Percentiles rank a stretch among this genome's conserved stretches.
Evolutionary conservation across 2,888 invertebrate species (phyloP).

Genomic region (Ceraclea dissimilis): DNA sequence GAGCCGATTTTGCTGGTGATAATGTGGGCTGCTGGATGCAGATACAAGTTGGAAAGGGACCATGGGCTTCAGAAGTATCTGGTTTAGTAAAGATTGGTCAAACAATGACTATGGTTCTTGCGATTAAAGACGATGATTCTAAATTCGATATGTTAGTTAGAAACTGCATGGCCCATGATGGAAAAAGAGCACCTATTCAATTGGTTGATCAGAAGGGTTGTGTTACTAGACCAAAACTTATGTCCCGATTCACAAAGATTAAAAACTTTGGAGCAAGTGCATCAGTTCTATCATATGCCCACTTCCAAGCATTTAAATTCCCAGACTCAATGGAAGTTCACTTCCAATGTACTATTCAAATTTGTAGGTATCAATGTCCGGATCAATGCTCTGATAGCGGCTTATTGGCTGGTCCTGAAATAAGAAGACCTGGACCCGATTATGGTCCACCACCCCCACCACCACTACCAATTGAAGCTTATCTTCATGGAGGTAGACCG

Average conservation of each 20-base stretch:
- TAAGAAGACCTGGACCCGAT: slow-evolving; percentile 45
- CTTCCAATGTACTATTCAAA: slow-evolving; percentile 92
- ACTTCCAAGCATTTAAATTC: slow-evolving; percentile 93
- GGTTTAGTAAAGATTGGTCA: slow-evolving; percentile 92
- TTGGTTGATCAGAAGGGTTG: slow-evolving; percentile 89
- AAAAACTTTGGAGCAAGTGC: slow-evolving; percentile 93
- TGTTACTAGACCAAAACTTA: slow-evolving; percentile 83
- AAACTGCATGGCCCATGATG: slow-evolving; percentile 92
- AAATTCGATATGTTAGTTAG: slow-evolving; percentile 94
- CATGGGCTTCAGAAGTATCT: slow-evolving; percentile 92
- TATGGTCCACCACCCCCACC: slow-evolving; percentile 65
- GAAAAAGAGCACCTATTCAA: slow-evolving; percentile 87
- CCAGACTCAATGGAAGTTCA: slow-evolving; percentile 96
- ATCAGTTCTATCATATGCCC: slow-evolving; percentile 84
- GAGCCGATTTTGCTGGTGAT: slow-evolving; percentile 90
- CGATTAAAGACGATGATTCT: slow-evolving; percentile 90
- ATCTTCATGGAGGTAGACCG: slow-evolving; percentile 59
- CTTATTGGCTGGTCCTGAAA: slow-evolving; percentile 42
- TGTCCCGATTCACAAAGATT: slow-evolving; percentile 90
- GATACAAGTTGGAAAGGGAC: slow-evolving; percentile 90
- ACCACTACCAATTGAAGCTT: slow-evolving; percentile 54
- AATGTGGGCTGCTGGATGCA: slow-evolving; percentile 98
- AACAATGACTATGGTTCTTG: slow-evolving; percentile 94
- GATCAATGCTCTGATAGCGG: slow-evolving; percentile 76
- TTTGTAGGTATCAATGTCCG: slow-evolving; percentile 87